Conservation (phyloP, 2,888 invertebrate species). For the Pristionchus maxplancki region DNA sequence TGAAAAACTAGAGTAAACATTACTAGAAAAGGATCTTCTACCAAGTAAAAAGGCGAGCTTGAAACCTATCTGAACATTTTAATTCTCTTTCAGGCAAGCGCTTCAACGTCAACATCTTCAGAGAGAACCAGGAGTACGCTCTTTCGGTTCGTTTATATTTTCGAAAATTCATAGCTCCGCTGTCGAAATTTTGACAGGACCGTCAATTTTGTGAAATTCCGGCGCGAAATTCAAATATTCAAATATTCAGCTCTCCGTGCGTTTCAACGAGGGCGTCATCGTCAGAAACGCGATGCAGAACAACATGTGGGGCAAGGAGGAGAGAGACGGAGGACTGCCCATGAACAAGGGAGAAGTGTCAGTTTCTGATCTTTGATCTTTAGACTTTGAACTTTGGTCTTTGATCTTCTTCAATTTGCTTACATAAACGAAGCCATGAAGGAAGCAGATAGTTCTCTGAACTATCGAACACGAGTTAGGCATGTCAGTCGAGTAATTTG, state of each 20-base stretch:
- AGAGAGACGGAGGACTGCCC: conserved; percentile 75
- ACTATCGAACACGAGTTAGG: not conserved
- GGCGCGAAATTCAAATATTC: not conserved
- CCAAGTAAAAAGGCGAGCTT: not conserved
- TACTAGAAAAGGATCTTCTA: not conserved
- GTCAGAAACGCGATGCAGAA: conserved; percentile 75
- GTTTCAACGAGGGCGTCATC: conserved; percentile 75
- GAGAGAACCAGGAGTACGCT: conserved; percentile 74
- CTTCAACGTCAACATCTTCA: conserved; percentile 74
- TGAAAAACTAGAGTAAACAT: no score
- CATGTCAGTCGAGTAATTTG: no score
- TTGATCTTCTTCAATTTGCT: not conserved
- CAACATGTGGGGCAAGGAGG: conserved; percentile 76
- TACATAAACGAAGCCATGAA: not conserved
- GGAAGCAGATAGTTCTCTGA: not conserved
- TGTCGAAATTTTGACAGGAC: not conserved
- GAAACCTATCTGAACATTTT: not conserved
- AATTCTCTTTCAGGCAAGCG: conserved; percentile 68
- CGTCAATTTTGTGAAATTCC: not conserved
- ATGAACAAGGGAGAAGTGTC: conserved; percentile 73
- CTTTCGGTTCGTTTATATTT: conserved; percentile 64
- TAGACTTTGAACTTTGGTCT: not conserved
- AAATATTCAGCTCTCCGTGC: conserved; percentile 69
- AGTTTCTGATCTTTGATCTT: conserved; percentile 47
- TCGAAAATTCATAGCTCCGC: not conserved